phyloP scores from a whole-genome alignment of 2,113 vertebrate species.

The Syrrhaptes paradoxus region DNA sequence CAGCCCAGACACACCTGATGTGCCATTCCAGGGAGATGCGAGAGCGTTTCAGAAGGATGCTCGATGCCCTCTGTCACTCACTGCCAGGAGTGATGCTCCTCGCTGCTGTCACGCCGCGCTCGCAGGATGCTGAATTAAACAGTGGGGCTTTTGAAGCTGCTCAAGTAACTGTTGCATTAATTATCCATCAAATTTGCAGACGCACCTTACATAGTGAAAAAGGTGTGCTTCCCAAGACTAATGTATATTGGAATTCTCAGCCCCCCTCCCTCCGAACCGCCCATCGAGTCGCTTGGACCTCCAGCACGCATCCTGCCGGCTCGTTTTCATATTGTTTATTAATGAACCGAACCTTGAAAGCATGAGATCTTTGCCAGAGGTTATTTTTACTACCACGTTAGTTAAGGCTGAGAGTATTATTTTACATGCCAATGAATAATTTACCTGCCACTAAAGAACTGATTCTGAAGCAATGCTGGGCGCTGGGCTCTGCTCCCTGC shows the following conservation, averaged over 20 bases:
- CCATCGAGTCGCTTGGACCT: accelerated
- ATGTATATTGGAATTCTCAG: not conserved
- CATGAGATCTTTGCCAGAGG: slow-evolving; percentile 8
- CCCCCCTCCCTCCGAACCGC: not conserved
- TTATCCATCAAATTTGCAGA: slow-evolving; percentile 50
- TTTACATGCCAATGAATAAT: slow-evolving; percentile 53
- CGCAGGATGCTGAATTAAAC: slow-evolving; percentile 54
- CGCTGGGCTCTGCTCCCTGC: not conserved
- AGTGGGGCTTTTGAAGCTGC: slow-evolving; percentile 50
- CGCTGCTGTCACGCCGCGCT: not conserved
- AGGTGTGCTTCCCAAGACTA: not conserved
- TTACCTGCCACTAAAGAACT: slow-evolving; percentile 26
- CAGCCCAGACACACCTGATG: not conserved
- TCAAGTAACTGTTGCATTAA: slow-evolving; percentile 51
- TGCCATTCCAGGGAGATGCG: not conserved
- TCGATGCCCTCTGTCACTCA: slow-evolving; percentile 52
- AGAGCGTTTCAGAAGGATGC: slow-evolving; percentile 24
- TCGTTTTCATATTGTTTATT: not conserved
- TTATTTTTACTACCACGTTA: slow-evolving; percentile 30
- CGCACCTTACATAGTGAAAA: not conserved
- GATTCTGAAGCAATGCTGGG: not conserved
- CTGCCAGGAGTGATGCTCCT: not conserved
- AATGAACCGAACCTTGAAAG: slow-evolving; percentile 1
- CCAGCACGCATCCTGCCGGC: not conserved
- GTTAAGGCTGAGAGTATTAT: slow-evolving; percentile 42